Percentiles rank a stretch among this genome's conserved stretches.
These are phyloP conservation scores for Galeopsomyia nigrocyanea DNA, from an alignment of 2,888 invertebrate species.

Conservation along the genomic window DNA sequence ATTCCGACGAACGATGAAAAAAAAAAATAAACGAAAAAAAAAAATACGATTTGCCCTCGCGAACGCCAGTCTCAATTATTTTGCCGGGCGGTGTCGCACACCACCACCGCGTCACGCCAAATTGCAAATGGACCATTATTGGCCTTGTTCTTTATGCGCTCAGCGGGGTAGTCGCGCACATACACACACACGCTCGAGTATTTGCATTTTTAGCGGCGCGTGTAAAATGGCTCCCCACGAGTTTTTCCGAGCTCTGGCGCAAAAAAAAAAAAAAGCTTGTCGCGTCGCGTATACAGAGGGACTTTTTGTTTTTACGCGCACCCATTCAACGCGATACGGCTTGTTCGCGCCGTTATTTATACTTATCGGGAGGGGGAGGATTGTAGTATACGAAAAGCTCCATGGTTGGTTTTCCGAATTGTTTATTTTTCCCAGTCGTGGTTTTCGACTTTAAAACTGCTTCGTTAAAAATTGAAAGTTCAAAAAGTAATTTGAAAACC, in stretches of 20 bases:
- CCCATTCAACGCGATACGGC: no score
- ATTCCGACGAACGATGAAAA: neutral
- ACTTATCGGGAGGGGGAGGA: slow-evolving; percentile 15
- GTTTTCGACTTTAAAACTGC: no score
- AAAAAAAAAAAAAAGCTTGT: slow-evolving; percentile 15
- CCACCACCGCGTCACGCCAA: slow-evolving; percentile 17
- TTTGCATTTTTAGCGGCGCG: slow-evolving; percentile 37
- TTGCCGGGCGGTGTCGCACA: neutral
- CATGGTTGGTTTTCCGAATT: slow-evolving; percentile 6
- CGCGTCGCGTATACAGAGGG: no score
- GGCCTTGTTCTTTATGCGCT: slow-evolving; percentile 37
- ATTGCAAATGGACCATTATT: slow-evolving; percentile 45
- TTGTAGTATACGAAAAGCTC: neutral
- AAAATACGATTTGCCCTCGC: slow-evolving; percentile 31
- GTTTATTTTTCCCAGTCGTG: no score
- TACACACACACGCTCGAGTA: slow-evolving; percentile 1
- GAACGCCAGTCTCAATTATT: slow-evolving; percentile 40
- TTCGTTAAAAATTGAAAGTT: neutral
- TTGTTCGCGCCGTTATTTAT: slow-evolving; percentile 18
- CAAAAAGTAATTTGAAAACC: neutral
- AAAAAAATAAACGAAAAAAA: neutral
- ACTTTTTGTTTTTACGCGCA: no score
- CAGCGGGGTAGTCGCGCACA: neutral
- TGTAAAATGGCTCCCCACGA: slow-evolving; percentile 15
- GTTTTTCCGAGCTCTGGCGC: neutral